Evolutionary conservation across 2,797 vertebrate genomes (phyloP).

Genomic region (Schizopygopsis pylzovi): DNA sequence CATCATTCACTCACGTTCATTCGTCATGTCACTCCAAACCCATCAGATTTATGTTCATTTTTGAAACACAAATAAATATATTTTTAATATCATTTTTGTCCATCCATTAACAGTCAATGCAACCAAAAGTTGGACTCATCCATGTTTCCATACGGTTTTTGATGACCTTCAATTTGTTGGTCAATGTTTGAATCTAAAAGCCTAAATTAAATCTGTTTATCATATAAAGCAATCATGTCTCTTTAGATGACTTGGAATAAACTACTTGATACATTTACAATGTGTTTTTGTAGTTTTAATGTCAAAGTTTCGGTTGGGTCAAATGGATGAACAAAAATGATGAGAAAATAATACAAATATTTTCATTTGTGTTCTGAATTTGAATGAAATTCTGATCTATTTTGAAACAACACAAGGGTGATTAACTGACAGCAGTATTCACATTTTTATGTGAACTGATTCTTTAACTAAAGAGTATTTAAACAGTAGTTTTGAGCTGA

Average conservation of each 20-base stretch:
- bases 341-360: not conserved
- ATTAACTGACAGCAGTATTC: too few species aligned
- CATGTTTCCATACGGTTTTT: not conserved
- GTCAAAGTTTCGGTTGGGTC: not conserved
- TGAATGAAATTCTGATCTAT: not conserved
- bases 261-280: not conserved
- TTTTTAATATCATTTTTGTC: not conserved
- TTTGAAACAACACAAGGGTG: too few species aligned
- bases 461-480: not conserved
- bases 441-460: too few species aligned
- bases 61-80: not conserved
- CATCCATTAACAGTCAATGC: not conserved
- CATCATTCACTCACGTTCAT: too few species aligned
- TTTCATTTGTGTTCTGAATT: not conserved
- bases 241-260: not conserved
- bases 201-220: not conserved
- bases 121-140: not conserved
- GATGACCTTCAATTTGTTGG: not conserved
- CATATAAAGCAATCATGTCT: not conserved
- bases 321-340: not conserved
- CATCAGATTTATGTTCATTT: not conserved
- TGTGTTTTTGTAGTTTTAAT: not conserved
- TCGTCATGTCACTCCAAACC: not conserved
- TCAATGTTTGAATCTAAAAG: not conserved
- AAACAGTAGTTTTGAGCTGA: not conserved